phyloP scores from a whole-genome alignment of 2,888 invertebrate genomes.

The Heteropelma amictum region DNA sequence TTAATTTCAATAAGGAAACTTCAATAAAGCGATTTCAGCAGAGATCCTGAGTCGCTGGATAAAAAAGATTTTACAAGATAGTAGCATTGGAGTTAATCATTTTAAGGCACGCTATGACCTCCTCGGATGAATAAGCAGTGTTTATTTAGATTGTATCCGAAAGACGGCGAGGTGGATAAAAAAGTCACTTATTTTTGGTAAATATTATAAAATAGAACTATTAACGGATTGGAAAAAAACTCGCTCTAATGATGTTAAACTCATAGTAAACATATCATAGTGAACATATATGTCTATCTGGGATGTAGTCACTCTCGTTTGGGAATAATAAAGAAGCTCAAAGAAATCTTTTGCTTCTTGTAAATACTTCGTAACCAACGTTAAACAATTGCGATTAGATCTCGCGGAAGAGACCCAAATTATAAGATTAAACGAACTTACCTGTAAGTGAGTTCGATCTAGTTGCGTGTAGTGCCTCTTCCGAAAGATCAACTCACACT shows the following conservation, averaged over 20 bases:
- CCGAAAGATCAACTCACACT: too few relatives aligned
- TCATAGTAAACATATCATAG: background rate
- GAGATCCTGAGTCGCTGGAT: slow-evolving; percentile 47
- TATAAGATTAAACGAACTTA: background rate
- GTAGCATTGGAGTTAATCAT: slow-evolving; percentile 29
- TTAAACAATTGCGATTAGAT: background rate
- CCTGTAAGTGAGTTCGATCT: too few relatives aligned
- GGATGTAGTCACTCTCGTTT: background rate
- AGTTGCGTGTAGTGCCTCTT: too few relatives aligned
- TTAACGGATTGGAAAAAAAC: background rate
- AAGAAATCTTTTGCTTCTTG: background rate
- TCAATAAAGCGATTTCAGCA: slow-evolving; percentile 16
- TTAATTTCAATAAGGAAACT: slow-evolving; percentile 13
- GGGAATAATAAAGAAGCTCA: background rate
- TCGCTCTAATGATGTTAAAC: background rate
- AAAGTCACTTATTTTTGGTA: slow-evolving; percentile 25
- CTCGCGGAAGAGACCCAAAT: background rate
- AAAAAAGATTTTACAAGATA: slow-evolving; percentile 18
- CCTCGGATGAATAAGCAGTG: slow-evolving; percentile 5
- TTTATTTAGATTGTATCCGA: slow-evolving; percentile 12
- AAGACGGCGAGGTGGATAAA: slow-evolving; percentile 18
- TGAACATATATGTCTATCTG: background rate
- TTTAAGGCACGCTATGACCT: slow-evolving; percentile 45
- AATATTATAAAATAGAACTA: slow-evolving; percentile 30
- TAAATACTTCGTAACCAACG: background rate